Evolutionary conservation across 92 coral and sea anemone genomes (phyloP).

Genomic region (Porites lobata): DNA sequence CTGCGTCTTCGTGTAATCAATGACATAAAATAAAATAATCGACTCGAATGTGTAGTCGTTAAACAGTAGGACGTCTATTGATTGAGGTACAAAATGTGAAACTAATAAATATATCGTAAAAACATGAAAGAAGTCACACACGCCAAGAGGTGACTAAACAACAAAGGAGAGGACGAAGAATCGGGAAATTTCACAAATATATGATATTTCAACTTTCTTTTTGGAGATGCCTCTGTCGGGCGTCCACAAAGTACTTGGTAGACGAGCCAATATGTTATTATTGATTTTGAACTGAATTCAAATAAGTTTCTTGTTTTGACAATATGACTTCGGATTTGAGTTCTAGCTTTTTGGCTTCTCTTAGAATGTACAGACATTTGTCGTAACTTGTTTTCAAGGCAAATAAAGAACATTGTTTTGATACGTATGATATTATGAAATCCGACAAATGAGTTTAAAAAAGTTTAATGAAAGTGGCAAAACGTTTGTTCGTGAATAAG

Average conservation of each 20-base stretch:
- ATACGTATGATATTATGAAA: neutral
- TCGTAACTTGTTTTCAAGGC: neutral
- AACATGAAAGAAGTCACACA: neutral
- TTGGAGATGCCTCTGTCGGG: neutral
- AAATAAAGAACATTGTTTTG: neutral
- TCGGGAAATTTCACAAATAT: neutral
- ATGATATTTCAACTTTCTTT: neutral
- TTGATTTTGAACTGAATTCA: constrained; percentile 12
- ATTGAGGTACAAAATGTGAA: neutral
- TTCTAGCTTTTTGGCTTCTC: neutral
- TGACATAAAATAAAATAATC: constrained; percentile 11
- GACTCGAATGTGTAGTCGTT: constrained; percentile 13
- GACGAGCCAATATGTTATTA: constrained; percentile 14
- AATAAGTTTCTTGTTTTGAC: neutral
- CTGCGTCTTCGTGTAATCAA: constrained; percentile 22
- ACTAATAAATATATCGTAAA: constrained; percentile 10
- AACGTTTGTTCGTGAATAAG: neutral
- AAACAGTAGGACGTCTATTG: constrained; percentile 29
- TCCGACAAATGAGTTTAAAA: neutral
- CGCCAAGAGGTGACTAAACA: neutral
- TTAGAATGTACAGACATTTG: neutral
- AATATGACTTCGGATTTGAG: neutral
- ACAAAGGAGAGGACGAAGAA: neutral
- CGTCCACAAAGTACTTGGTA: neutral
- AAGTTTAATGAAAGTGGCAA: neutral